Evolutionary conservation across 1,140 invertebrate species (phyloP).

Genomic region (Calliopsis andreniformis): DNA sequence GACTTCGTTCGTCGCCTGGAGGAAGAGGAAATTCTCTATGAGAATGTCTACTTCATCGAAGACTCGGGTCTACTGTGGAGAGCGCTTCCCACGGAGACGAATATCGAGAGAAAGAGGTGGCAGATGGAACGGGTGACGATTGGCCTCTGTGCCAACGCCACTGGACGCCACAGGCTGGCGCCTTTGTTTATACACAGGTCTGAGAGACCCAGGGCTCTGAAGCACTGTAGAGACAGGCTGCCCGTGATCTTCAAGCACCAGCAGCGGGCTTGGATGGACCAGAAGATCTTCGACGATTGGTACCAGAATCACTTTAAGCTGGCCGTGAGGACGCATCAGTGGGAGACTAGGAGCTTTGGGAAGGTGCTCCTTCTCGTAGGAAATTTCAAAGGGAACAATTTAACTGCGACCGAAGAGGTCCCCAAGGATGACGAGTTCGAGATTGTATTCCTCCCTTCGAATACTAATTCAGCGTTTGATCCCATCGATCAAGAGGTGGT

Average conservation of each 20-base stretch:
- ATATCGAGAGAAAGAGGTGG: background rate
- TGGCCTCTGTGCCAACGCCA: background rate
- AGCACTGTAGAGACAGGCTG: background rate
- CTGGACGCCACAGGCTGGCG: background rate
- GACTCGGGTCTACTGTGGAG: background rate
- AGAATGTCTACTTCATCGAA: background rate
- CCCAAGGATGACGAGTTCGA: background rate
- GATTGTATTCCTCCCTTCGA: background rate
- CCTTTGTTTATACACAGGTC: background rate
- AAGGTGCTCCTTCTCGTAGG: background rate
- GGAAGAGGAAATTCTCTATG: background rate
- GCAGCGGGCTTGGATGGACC: background rate
- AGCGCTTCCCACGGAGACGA: background rate
- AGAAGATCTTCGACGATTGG: background rate
- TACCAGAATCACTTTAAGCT: conserved; percentile 7
- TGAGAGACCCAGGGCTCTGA: background rate
- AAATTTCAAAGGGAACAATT: too few species aligned
- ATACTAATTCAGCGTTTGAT: background rate
- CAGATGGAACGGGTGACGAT: background rate
- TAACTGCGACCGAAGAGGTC: background rate
- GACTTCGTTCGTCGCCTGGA: background rate
- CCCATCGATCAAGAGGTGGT: background rate
- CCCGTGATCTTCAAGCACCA: background rate
- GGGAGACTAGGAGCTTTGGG: background rate
- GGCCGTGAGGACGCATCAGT: background rate